These are phyloP conservation scores for Triplophysa bombifrons DNA, from an alignment of 2,797 vertebrate species.

Conservation along the genomic window DNA sequence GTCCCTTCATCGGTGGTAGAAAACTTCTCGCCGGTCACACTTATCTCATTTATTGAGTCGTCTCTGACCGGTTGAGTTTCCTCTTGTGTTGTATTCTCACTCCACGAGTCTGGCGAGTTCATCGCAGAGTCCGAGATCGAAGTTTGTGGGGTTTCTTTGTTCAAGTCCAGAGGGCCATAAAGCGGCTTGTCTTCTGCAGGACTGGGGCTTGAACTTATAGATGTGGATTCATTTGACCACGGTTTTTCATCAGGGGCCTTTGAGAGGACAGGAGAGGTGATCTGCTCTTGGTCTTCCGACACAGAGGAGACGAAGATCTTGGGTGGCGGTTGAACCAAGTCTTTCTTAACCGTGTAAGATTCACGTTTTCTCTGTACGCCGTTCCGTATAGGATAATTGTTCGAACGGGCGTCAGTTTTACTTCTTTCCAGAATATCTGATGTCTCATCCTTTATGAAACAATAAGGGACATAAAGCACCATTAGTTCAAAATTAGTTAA, in stretches of 20 bases:
- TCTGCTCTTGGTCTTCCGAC: conserved; percentile 64
- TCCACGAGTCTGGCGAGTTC: conserved; percentile 76
- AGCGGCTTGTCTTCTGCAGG: conserved; percentile 27
- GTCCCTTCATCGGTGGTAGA: conserved; percentile 63
- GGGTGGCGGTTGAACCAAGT: conserved; percentile 75
- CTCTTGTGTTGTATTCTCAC: conserved; percentile 60
- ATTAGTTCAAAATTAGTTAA: not conserved
- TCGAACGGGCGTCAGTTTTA: conserved; percentile 76
- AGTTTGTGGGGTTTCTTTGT: conserved; percentile 62
- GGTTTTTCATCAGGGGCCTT: conserved; percentile 42
- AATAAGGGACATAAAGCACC: not conserved
- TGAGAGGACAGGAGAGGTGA: conserved; percentile 39
- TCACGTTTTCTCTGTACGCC: conserved; percentile 73
- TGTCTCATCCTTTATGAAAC: conserved; percentile 77
- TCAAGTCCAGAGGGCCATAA: conserved; percentile 45
- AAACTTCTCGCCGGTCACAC: conserved; percentile 64
- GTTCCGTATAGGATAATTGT: conserved; percentile 75
- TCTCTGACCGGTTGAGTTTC: conserved; percentile 65
- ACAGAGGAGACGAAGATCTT: conserved; percentile 82
- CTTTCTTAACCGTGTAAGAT: conserved; percentile 75
- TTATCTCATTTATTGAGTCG: conserved; percentile 67
- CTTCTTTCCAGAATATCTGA: conserved; percentile 77
- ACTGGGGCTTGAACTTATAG: conserved; percentile 47
- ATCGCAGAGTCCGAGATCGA: conserved; percentile 67
- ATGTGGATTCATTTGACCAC: conserved; percentile 62